A percentile compares a stretch with the other conserved stretches of the same genome.
These are phyloP conservation scores for Heterocephalus glaber DNA, from an alignment of 2,113 vertebrate species.

Conservation along the genomic window DNA sequence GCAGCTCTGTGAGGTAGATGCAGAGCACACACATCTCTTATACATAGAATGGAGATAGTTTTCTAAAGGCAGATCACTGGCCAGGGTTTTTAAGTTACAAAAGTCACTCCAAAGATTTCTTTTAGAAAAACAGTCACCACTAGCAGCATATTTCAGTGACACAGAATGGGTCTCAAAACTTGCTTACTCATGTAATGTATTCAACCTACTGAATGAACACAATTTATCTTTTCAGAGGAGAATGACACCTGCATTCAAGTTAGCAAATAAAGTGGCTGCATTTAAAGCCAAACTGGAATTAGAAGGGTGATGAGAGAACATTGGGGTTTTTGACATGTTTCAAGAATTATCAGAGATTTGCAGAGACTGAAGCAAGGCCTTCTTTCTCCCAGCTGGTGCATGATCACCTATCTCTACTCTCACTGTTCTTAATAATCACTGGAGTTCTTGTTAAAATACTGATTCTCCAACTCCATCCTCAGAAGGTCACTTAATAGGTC, in stretches of 20 bases:
- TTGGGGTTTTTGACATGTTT: background rate
- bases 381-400: background rate
- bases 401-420: background rate
- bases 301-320: background rate
- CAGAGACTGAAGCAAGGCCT: background rate
- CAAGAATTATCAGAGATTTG: background rate
- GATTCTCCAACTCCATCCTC: background rate
- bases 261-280: background rate
- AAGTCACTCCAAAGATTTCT: background rate
- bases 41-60: too few relatives aligned
- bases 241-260: background rate
- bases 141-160: background rate
- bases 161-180: background rate
- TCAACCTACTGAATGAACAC: background rate
- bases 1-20: background rate
- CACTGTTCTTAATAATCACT: background rate
- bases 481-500: background rate
- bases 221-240: background rate
- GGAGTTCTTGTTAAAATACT: background rate
- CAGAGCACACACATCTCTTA: background rate
- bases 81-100: background rate
- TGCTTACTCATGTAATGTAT: background rate
- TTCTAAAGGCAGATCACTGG: background rate
- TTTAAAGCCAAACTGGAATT: background rate
- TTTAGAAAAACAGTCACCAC: background rate